These are phyloP conservation scores for Clupea harengus DNA, from an alignment of 2,113 vertebrate species.

Conservation along the genomic window DNA sequence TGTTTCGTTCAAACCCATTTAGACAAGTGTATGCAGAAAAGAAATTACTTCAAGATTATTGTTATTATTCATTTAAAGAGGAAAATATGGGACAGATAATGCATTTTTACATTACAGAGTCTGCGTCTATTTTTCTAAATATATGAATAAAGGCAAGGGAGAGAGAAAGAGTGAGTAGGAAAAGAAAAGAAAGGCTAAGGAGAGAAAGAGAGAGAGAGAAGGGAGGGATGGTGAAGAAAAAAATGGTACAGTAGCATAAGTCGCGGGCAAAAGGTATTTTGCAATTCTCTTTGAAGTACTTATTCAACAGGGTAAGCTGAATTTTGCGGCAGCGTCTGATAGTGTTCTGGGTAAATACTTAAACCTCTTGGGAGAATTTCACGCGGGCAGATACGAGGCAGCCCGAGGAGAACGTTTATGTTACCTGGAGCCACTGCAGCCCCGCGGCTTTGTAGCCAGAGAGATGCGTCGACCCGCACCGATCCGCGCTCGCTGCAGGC, in stretches of 20 bases:
- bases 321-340: slow-evolving; percentile 90
- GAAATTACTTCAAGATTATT: slow-evolving; percentile 73
- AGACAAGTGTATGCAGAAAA: slow-evolving; percentile 56
- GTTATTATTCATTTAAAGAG: slow-evolving; percentile 76
- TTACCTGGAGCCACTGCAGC: slow-evolving; percentile 92
- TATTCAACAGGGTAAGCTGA: slow-evolving; percentile 97
- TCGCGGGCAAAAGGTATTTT: slow-evolving; percentile 78
- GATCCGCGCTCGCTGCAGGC: slow-evolving; percentile 48
- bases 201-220: slow-evolving; percentile 32
- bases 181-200: slow-evolving; percentile 2
- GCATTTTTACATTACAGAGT: slow-evolving; percentile 66
- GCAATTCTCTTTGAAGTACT: slow-evolving; percentile 97
- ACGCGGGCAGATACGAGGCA: slow-evolving; percentile 89
- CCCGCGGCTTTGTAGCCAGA: slow-evolving; percentile 85
- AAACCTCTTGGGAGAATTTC: slow-evolving; percentile 99
- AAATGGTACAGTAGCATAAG: slow-evolving; percentile 57
- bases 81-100: slow-evolving; percentile 67
- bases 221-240: slow-evolving; percentile 33
- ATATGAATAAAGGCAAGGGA: slow-evolving; percentile 58
- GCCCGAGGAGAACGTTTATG: slow-evolving; percentile 90
- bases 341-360: slow-evolving; percentile 98
- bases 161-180: slow-evolving; percentile 4
- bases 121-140: slow-evolving; percentile 62
- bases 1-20: slow-evolving; percentile 59
- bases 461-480: background rate